Conservation (phyloP, 2,797 vertebrate genomes). For the Scolopax rusticola region DNA sequence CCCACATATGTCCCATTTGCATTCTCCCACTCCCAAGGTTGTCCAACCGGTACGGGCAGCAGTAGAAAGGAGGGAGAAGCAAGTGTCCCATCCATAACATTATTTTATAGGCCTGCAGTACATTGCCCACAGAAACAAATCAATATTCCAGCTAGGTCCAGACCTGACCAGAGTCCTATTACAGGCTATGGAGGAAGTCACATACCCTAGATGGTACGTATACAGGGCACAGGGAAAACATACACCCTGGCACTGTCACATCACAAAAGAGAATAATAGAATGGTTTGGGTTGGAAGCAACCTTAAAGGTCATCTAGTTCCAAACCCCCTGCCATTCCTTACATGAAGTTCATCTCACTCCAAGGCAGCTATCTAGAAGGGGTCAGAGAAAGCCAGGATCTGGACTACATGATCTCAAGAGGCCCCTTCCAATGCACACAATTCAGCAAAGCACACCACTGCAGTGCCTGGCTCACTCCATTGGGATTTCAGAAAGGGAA, state of each 20-base stretch:
- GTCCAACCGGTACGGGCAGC: not conserved
- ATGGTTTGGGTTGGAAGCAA: too few species aligned
- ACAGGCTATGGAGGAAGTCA: not conserved
- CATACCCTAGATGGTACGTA: accelerated
- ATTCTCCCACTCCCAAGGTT: not conserved
- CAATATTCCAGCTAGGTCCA: accelerated
- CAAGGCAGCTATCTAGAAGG: not conserved
- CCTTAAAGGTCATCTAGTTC: too few species aligned
- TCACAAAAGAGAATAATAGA: not conserved
- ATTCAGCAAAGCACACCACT: not conserved
- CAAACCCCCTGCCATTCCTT: not conserved
- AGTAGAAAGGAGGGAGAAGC: not conserved
- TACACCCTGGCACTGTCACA: not conserved
- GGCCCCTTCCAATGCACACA: not conserved
- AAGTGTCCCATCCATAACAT: not conserved
- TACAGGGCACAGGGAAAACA: not conserved
- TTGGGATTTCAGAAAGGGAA: not conserved
- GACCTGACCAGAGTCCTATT: not conserved
- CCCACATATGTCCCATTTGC: not conserved
- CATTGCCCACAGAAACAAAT: not conserved
- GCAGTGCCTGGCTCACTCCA: not conserved
- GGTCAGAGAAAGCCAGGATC: not conserved
- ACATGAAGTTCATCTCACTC: not conserved
- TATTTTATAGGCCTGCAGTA: accelerated
- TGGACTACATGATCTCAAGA: not conserved